Percentiles rank a stretch among this genome's conserved stretches.
These are phyloP conservation scores for Diarsia rubi DNA, from an alignment of 2,888 invertebrate species.

Conservation along the genomic window DNA sequence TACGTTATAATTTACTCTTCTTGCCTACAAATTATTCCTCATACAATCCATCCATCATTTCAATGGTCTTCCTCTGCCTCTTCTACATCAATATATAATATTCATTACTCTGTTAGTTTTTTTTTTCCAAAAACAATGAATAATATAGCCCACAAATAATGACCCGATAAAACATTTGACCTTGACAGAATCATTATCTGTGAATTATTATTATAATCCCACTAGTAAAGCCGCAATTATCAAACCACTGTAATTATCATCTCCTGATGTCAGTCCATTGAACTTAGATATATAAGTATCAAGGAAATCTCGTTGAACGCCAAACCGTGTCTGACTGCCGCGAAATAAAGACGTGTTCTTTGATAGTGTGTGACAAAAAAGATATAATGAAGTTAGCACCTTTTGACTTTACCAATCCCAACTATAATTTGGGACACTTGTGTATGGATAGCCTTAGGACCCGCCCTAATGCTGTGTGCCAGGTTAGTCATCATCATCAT, in stretches of 20 bases:
- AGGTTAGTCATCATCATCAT: slow-evolving; percentile 43
- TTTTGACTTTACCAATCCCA: slow-evolving; percentile 59
- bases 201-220: not conserved
- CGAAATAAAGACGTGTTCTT: slow-evolving; percentile 34
- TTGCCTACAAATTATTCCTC: too few relatives aligned
- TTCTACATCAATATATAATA: too few relatives aligned
- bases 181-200: not conserved
- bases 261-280: slow-evolving; percentile 27
- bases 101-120: too few relatives aligned
- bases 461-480: slow-evolving; percentile 70
- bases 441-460: slow-evolving; percentile 69
- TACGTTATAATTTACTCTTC: too few relatives aligned
- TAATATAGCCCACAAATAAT: not conserved
- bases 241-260: slow-evolving; percentile 31
- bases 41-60: too few relatives aligned
- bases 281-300: slow-evolving; percentile 37
- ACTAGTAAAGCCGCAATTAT: slow-evolving; percentile 11
- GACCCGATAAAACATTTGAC: not conserved
- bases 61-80: too few relatives aligned
- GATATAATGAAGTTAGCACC: slow-evolving; percentile 49
- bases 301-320: not conserved
- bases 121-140: too few relatives aligned
- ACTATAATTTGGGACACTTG: slow-evolving; percentile 74
- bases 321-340: slow-evolving; percentile 31
- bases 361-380: slow-evolving; percentile 2